These are phyloP conservation scores for Leptura quadrifasciata DNA, from an alignment of 2,888 invertebrate species.

Conservation along the genomic window DNA sequence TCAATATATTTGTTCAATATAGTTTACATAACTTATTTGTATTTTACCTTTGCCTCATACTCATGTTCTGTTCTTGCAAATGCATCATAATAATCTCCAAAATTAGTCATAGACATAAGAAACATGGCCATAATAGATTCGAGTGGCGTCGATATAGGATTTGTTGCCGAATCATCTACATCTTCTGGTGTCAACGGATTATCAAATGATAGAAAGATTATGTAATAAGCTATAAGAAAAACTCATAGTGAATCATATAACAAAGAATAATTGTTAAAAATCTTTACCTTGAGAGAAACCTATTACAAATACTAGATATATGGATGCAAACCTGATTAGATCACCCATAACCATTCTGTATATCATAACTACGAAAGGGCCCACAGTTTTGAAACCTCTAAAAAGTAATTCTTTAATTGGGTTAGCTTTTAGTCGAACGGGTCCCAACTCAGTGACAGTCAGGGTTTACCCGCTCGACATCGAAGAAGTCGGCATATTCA, in stretches of 20 bases:
- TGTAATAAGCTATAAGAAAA: constrained; percentile 84
- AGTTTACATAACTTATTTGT: constrained; percentile 31
- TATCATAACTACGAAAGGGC: constrained; percentile 99
- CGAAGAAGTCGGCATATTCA: not conserved
- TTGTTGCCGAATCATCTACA: constrained; percentile 86
- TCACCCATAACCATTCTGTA: constrained; percentile 99
- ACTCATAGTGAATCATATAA: not conserved
- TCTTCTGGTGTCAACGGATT: constrained; percentile 89
- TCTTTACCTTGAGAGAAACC: constrained; percentile 96
- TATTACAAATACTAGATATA: constrained; percentile 97
- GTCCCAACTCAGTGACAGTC: no score
- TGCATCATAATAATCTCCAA: constrained; percentile 94
- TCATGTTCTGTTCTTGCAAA: constrained; percentile 93
- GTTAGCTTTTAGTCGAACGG: no score
- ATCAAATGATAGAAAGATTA: constrained; percentile 92
- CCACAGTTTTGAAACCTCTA: constrained; percentile 98
- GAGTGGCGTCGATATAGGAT: constrained; percentile 93
- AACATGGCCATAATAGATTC: constrained; percentile 99
- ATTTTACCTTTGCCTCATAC: constrained; percentile 87
- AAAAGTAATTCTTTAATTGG: constrained; percentile 55
- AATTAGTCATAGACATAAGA: constrained; percentile 97
- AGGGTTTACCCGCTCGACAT: no score
- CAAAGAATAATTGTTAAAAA: constrained; percentile 13
- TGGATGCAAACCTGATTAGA: constrained; percentile 94
- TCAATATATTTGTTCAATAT: not conserved